These are phyloP conservation scores for Patella caerulea DNA, from an alignment of 2,888 invertebrate species.

Conservation along the genomic window DNA sequence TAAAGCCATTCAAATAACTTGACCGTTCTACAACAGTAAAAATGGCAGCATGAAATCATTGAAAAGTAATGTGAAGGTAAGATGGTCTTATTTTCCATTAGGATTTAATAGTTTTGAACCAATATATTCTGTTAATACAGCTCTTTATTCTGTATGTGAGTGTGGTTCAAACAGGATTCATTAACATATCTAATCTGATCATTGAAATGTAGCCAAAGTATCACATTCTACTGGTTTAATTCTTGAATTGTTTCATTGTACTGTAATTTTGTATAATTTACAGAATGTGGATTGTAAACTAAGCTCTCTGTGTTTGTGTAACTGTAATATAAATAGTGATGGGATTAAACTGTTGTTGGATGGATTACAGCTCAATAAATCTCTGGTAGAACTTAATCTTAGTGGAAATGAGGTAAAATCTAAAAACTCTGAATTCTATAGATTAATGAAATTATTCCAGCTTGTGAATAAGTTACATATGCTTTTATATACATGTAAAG, in stretches of 20 bases:
- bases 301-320: constrained; percentile 43
- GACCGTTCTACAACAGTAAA: too few relatives aligned
- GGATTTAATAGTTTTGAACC: too few relatives aligned
- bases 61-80: too few relatives aligned
- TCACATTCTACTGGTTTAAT: not conserved
- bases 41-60: too few relatives aligned
- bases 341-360: constrained; percentile 41
- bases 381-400: constrained; percentile 52
- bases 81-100: too few relatives aligned
- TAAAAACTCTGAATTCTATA: too few relatives aligned
- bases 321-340: constrained; percentile 47
- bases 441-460: not conserved
- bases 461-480: too few relatives aligned
- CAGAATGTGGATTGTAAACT: constrained; percentile 48
- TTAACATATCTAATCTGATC: not conserved
- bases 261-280: not conserved
- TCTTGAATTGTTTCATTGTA: too few relatives aligned
- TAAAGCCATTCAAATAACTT: too few relatives aligned
- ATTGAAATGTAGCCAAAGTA: constrained; percentile 8
- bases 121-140: not conserved
- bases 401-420: constrained; percentile 49
- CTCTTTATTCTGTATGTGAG: not conserved
- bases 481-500: too few relatives aligned
- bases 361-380: constrained; percentile 44
- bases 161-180: not conserved